Conservation (phyloP, 53 echinoderm and acorn worm species). For the Paracentrotus lividus region DNA sequence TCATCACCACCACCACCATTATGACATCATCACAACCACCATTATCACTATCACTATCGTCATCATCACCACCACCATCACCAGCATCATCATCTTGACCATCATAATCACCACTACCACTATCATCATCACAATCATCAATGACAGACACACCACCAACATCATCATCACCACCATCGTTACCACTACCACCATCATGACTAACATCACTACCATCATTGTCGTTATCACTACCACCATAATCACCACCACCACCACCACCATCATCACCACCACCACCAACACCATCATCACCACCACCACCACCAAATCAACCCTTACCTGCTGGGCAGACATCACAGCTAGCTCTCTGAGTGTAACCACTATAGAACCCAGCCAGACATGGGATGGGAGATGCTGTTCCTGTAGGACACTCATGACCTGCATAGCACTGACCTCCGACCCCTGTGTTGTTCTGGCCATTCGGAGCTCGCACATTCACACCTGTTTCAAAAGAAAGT, state of each 20-base stretch:
- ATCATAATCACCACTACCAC: not conserved
- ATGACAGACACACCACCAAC: not conserved
- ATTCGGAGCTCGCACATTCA: conserved; percentile 87
- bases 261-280: not conserved
- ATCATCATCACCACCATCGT: not conserved
- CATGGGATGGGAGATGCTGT: conserved; percentile 85
- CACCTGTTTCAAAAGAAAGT: conserved; percentile 69
- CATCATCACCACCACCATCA: conserved; percentile 7
- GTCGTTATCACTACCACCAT: not conserved
- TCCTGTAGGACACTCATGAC: conserved; percentile 92
- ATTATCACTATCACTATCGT: not conserved
- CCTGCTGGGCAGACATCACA: conserved; percentile 93
- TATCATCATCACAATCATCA: conserved; percentile 32
- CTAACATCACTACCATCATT: not conserved
- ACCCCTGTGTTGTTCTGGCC: conserved; percentile 85
- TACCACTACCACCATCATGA: not conserved
- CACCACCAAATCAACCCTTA: not conserved
- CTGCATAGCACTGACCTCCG: conserved; percentile 89
- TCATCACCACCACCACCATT: conserved; percentile 15
- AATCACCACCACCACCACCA: not conserved
- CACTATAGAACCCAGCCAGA: conserved; percentile 84
- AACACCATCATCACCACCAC: not conserved
- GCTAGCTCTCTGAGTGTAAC: conserved; percentile 78
- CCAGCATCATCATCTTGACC: not conserved
- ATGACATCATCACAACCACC: not conserved